Base-by-base conservation (phyloP, 2,113 vertebrate genomes). In the Papio anubis region DNA sequence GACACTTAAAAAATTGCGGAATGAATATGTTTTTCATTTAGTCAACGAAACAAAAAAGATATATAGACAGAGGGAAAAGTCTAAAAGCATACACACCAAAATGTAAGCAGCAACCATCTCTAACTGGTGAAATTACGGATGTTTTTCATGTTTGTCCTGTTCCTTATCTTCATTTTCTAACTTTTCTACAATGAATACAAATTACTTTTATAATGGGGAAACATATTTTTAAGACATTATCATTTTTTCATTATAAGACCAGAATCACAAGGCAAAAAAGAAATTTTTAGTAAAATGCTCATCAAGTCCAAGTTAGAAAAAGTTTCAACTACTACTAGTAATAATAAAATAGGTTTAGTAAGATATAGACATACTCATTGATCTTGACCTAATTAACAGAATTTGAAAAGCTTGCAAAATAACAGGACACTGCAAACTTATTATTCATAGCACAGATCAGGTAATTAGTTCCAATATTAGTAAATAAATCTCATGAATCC, bases 401-500 rank as follows among this genome's bases (percentile, higher is more conserved):
- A 82, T 96, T 8, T 70, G 68, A 95, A 97, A 97, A 86, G 35
- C 68, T 85, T 88, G 43, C 32, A 66, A 45, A 66, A 64, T 87
- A 93, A 88, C 3, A 14, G 32, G 48, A 95, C 48, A 93, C 21
- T 43, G 25, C 17, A 90, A 82, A 96, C 52, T 57, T 95, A 98
- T 90, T 90, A 98, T 97, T 98, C 97, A 92, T 1, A 94, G 86
- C 94, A 98, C 95, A 97, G 96, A 95, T 73, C 27, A 86, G 43
- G 57, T 86, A 97, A 98, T 96, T 95, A 94, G 81, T 87, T 98
- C 97, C 88, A 97, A 98, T 83, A 75, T 79, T 97, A 95, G 92
- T 90, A 97, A 98, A 96, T 66, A 98, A 80, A 97, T 96, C 66
- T 98, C 97, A 98, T 93, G 83, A 98, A 80, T 88, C 59, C 59